phyloP scores from a whole-genome alignment of 2,797 vertebrate genomes.

The Lepus oiostolus region DNA sequence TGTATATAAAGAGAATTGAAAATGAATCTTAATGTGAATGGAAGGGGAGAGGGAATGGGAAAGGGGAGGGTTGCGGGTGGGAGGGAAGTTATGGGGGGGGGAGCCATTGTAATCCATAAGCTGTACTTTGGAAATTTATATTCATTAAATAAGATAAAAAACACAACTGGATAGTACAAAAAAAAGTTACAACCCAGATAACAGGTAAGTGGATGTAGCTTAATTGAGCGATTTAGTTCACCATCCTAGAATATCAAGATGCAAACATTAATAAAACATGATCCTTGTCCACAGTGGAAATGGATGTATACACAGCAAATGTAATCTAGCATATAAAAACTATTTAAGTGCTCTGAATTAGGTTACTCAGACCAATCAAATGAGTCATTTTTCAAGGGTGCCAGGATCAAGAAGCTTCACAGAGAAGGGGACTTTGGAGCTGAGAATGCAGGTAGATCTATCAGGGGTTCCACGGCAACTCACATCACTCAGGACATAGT shows the following conservation, averaged over 20 bases:
- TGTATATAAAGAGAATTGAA: no score
- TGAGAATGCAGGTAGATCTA: neutral
- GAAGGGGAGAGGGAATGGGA: no score
- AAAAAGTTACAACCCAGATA: neutral
- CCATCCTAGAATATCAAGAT: neutral
- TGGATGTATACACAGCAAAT: neutral
- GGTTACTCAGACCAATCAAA: conserved; percentile 24
- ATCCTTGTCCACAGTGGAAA: neutral
- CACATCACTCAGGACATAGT: neutral
- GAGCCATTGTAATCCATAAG: no score
- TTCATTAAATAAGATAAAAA: no score
- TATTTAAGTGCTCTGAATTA: neutral
- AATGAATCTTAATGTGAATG: no score
- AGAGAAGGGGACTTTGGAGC: neutral
- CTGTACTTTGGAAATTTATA: no score
- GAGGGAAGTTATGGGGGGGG: no score
- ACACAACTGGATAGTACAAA: no score
- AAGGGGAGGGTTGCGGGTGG: no score
- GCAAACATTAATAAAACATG: neutral
- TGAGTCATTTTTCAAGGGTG: neutral
- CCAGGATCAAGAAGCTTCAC: conserved; percentile 6
- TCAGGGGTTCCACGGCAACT: neutral
- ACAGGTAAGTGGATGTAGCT: neutral
- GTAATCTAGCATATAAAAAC: neutral
- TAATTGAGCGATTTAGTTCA: conserved; percentile 35